These are phyloP conservation scores for Anableps anableps DNA, from an alignment of 2,797 vertebrate species.

Conservation along the genomic window DNA sequence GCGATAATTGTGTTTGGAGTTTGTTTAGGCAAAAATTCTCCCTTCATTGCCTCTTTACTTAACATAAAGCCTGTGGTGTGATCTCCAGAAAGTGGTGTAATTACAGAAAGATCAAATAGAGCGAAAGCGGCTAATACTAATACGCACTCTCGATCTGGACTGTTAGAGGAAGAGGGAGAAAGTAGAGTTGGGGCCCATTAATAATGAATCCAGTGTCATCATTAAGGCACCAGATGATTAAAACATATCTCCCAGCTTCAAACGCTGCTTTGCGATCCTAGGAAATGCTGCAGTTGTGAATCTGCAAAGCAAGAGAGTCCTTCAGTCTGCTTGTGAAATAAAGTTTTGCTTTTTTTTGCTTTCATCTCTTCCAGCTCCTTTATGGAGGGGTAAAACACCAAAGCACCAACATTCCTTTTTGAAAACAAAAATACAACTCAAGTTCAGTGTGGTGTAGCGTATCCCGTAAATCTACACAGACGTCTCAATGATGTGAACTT, in stretches of 20 bases:
- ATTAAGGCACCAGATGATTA: slow-evolving; percentile 90
- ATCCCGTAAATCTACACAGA: slow-evolving; percentile 19
- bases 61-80: slow-evolving; percentile 74
- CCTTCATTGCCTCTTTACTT: slow-evolving; percentile 69
- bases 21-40: slow-evolving; percentile 26
- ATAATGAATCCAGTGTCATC: slow-evolving; percentile 93
- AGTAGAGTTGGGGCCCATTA: slow-evolving; percentile 81
- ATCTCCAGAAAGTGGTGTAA: slow-evolving; percentile 81
- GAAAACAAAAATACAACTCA: slow-evolving; percentile 22
- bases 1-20: slow-evolving; percentile 56
- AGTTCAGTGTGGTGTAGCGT: slow-evolving; percentile 34
- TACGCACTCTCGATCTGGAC: slow-evolving; percentile 65
- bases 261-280: slow-evolving; percentile 71
- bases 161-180: slow-evolving; percentile 68
- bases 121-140: slow-evolving; percentile 81
- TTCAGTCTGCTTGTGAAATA: slow-evolving; percentile 69
- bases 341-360: slow-evolving; percentile 61
- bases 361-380: slow-evolving; percentile 46
- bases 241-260: slow-evolving; percentile 90
- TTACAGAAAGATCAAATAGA: slow-evolving; percentile 88
- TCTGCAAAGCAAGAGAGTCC: slow-evolving; percentile 62
- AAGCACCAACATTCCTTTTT: slow-evolving; percentile 40
- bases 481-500: slow-evolving; percentile 16
- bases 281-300: slow-evolving; percentile 69
- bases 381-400: slow-evolving; percentile 52